These are phyloP conservation scores for Mesoligia furuncula DNA, from an alignment of 2,888 invertebrate genomes.

Conservation along the genomic window DNA sequence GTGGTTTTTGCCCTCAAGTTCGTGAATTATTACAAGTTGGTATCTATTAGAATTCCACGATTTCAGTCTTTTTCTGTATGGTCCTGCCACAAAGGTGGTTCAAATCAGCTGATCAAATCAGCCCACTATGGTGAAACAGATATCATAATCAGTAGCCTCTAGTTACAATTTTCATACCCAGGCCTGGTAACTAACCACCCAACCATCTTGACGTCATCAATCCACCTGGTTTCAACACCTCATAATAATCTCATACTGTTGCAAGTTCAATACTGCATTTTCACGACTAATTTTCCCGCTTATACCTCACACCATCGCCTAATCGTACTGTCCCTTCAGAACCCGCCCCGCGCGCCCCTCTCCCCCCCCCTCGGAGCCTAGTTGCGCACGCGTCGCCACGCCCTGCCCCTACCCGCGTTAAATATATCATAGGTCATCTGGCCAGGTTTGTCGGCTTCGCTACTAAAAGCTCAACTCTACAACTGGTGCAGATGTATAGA, in stretches of 20 bases:
- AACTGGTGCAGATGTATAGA: conserved; percentile 60
- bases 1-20: neutral
- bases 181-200: neutral
- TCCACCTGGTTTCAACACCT: neutral
- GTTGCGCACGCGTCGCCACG: conserved; percentile 86
- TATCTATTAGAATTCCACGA: neutral
- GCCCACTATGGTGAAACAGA: neutral
- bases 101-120: neutral
- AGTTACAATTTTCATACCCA: neutral
- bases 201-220: neutral
- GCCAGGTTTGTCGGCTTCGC: conserved; percentile 74
- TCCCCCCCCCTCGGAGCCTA: conserved; percentile 69
- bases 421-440: conserved; percentile 86
- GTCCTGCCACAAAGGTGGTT: neutral
- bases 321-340: conserved; percentile 80
- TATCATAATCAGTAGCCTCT: neutral
- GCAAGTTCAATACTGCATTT: neutral
- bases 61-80: neutral
- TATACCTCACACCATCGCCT: conserved; percentile 66
- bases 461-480: conserved; percentile 68
- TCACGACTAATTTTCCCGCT: conserved; percentile 22
- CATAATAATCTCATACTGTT: neutral
- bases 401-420: conserved; percentile 82
- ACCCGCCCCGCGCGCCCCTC: conserved; percentile 65
- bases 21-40: neutral